Conservation (phyloP, 2,113 vertebrate genomes). For the Morphnarchus princeps region DNA sequence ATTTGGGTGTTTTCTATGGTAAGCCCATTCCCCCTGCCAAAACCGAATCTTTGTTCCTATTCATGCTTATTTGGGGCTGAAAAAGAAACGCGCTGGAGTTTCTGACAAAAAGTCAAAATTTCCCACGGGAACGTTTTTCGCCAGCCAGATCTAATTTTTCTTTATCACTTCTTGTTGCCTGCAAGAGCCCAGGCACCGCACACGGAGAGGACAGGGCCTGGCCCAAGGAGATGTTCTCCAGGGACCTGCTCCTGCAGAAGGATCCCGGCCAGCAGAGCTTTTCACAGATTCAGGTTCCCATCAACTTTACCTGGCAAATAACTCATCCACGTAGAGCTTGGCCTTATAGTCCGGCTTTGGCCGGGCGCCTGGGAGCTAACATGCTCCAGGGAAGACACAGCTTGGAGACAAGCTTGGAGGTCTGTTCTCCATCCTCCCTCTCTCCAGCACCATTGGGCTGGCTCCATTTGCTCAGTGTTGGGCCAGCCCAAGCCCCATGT, state of each 20-base stretch:
- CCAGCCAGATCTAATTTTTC: conserved; percentile 9
- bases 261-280: background rate
- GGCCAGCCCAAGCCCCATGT: background rate
- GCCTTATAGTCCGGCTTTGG: background rate
- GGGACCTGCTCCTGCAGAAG: background rate
- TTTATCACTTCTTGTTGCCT: background rate
- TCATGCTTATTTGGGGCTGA: conserved; percentile 13
- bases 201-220: background rate
- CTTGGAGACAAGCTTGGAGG: conserved; percentile 6
- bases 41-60: conserved; percentile 51
- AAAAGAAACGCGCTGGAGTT: background rate
- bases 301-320: conserved; percentile 24
- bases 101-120: conserved; percentile 55
- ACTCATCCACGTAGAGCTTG: background rate
- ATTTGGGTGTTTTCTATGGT: conserved; percentile 15
- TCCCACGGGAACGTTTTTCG: conserved; percentile 6
- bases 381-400: background rate
- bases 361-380: background rate
- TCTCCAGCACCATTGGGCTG: background rate
- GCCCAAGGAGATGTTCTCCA: background rate
- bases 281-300: background rate
- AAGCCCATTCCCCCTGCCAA: background rate
- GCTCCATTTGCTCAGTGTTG: background rate
- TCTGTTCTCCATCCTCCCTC: conserved; percentile 35
- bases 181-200: accelerated